phyloP scores from a whole-genome alignment of 2,888 invertebrate species.

The Lacanobia oleracea region DNA sequence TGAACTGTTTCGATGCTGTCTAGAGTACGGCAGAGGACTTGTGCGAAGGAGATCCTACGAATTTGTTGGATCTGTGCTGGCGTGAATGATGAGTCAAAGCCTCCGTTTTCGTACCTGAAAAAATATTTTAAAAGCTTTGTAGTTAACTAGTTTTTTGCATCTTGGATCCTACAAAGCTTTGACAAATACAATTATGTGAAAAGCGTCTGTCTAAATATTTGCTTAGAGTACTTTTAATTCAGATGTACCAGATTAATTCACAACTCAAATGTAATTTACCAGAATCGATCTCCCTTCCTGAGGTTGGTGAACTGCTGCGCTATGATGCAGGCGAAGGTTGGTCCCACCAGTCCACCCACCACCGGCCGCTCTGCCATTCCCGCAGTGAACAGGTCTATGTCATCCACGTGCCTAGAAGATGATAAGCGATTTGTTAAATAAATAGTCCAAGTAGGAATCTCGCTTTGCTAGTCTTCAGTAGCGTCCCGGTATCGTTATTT shows the following conservation, averaged over 20 bases:
- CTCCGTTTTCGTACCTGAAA: constrained; percentile 94
- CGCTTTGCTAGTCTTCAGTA: neutral
- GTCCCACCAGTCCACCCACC: constrained; percentile 95
- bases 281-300: constrained; percentile 94
- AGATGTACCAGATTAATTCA: too few species aligned
- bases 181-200: too few species aligned
- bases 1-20: constrained; percentile 92
- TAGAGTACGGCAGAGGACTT: constrained; percentile 93
- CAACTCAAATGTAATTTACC: constrained; percentile 84
- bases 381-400: constrained; percentile 96
- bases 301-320: constrained; percentile 96
- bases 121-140: too few species aligned
- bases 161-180: too few species aligned
- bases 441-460: neutral
- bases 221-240: too few species aligned
- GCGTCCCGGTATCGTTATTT: too few species aligned
- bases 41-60: constrained; percentile 93
- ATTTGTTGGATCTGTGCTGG: constrained; percentile 94
- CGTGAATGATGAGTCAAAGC: constrained; percentile 93
- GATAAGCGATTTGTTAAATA: neutral
- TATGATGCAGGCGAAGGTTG: constrained; percentile 96
- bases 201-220: neutral
- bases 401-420: constrained; percentile 92
- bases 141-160: too few species aligned
- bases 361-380: constrained; percentile 96